These are phyloP conservation scores for Ictidomys tridecemlineatus DNA, from an alignment of 2,113 vertebrate species.

Conservation along the genomic window DNA sequence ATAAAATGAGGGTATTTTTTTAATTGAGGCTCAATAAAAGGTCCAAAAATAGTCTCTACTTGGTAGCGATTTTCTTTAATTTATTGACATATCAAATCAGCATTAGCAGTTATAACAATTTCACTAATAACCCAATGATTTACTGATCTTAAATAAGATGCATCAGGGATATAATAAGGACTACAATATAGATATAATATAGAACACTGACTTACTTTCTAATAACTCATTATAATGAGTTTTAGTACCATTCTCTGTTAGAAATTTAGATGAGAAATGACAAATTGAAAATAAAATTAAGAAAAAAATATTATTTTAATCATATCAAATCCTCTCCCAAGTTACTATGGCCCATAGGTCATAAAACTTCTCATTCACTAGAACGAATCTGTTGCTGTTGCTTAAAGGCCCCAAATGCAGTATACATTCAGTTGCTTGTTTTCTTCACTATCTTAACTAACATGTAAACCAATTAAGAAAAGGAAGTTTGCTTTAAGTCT, in stretches of 20 bases:
- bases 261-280: not conserved
- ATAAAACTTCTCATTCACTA: not conserved
- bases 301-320: not conserved
- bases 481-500: not conserved
- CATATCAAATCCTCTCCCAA: not conserved
- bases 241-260: not conserved
- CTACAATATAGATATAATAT: not conserved
- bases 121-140: not conserved
- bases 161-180: not conserved
- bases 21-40: not conserved
- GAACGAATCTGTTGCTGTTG: not conserved
- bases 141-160: not conserved
- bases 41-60: not conserved
- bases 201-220: not conserved
- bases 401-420: not conserved
- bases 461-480: not conserved
- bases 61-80: not conserved
- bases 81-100: not conserved
- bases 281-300: not conserved
- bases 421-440: not conserved
- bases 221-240: not conserved
- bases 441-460: not conserved
- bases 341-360: not conserved
- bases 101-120: fast-evolving
- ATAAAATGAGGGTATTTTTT: not conserved